Evolutionary conservation across 2,888 invertebrate species (phyloP), one percentile per base, ranked within the genome.

Genomic region (Trachelus stipa): DNA sequence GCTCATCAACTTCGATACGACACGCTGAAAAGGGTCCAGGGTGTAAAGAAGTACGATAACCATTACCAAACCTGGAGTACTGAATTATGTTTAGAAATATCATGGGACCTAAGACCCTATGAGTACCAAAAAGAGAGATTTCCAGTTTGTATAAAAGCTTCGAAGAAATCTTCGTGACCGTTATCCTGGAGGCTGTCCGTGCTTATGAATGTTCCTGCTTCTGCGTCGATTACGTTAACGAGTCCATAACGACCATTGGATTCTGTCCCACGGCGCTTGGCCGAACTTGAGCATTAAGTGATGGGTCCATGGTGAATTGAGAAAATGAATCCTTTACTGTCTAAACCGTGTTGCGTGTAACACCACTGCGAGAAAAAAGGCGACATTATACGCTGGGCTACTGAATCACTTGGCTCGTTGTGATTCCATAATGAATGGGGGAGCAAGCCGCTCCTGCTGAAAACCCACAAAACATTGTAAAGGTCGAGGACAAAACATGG

Each of bases 381-480:
- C 79, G 79, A 81, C 78, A 82, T 83, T 81, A 81, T 76, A 79
- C 76, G 81, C 81, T 77, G 76, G 76, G 84, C 85, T 83, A 82
- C 84, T 80, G 82, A 82, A 83, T 81, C 75, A 79, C 74, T 75
- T 79, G 74, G 80, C 81, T 80, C 79, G 82, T 82, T 83, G 85
- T 77, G 80, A 85, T 85, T 84, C 80, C 77, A 79, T 84, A 82
- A 84, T 83, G 83, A 86, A 85, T 84, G 84, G 80, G 40, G 73
- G 79, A 81, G 56, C 79, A 74, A 75, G 76, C 82, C 34, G 40
- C 34, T 37, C 75, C 40, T 73, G 73, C 73, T 73, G 73, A 34
- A 33, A 37, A 74, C 78, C 77, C 68, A 77, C 73, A 73, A 79
- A 79, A 78, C 73, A 76, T 23, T 23, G 31, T 56, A 56, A 35